Percentiles rank a stretch among this genome's conserved stretches.
These are phyloP conservation scores for Helleia helle DNA, from an alignment of 2,888 invertebrate species.

Conservation along the genomic window DNA sequence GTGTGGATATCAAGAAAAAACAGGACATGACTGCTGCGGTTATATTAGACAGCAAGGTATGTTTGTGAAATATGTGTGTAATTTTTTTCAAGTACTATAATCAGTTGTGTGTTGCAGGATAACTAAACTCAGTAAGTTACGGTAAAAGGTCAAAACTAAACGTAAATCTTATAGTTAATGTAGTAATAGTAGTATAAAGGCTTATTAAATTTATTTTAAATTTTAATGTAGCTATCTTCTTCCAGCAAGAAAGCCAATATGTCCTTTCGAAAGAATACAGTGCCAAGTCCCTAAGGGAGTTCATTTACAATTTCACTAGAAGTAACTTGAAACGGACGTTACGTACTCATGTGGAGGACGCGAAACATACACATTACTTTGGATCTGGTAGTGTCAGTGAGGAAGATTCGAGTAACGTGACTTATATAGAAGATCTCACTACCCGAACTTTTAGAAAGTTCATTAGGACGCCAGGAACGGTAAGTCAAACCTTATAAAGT, in stretches of 20 bases:
- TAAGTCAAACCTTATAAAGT: constrained; percentile 34
- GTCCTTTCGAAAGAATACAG: constrained; percentile 70
- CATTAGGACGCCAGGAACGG: constrained; percentile 75
- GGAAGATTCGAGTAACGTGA: constrained; percentile 29
- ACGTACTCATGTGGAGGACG: constrained; percentile 44
- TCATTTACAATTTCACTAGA: constrained; percentile 69
- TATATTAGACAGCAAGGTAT: constrained; percentile 81
- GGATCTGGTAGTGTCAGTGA: constrained; percentile 32
- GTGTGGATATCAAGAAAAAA: constrained; percentile 76
- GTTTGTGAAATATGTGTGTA: too few relatives aligned
- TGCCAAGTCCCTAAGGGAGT: constrained; percentile 61
- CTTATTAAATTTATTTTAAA: too few relatives aligned
- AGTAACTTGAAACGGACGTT: constrained; percentile 49
- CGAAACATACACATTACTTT: constrained; percentile 57
- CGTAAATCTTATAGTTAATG: too few relatives aligned
- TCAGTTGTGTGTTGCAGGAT: too few relatives aligned
- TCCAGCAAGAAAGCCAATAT: constrained; percentile 80
- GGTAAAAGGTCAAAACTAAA: too few relatives aligned
- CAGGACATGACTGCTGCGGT: constrained; percentile 79
- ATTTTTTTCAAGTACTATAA: too few relatives aligned
- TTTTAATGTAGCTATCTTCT: constrained; percentile 13
- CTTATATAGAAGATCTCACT: constrained; percentile 78
- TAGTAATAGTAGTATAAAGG: too few relatives aligned
- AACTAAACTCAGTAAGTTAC: too few relatives aligned
- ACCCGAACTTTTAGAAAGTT: constrained; percentile 77